Percentiles rank a stretch among this genome's conserved stretches.
Conservation (phyloP, 2,888 invertebrate species). For the Chalcis sispes region DNA sequence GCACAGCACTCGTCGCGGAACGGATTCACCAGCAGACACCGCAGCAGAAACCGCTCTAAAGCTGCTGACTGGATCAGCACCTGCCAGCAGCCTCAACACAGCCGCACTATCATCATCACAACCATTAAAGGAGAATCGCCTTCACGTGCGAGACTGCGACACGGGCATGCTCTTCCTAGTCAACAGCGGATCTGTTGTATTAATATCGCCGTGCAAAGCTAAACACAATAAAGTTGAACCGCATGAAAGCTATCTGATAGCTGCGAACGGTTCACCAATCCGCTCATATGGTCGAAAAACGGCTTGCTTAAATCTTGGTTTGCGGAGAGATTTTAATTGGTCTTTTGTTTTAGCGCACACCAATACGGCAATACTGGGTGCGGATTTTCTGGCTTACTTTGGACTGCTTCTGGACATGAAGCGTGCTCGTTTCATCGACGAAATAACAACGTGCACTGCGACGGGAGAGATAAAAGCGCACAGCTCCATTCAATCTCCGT, state of each 20-base stretch:
- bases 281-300: not conserved
- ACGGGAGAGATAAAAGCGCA: not conserved
- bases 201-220: not conserved
- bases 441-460: not conserved
- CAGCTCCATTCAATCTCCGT: not conserved
- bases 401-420: constrained; percentile 64
- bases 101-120: not conserved
- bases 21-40: not conserved
- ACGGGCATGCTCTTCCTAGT: not conserved
- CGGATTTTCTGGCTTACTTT: constrained; percentile 65
- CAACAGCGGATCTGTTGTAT: not conserved
- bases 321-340: constrained; percentile 62
- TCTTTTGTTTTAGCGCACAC: constrained; percentile 67
- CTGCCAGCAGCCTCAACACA: not conserved
- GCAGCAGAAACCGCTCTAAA: too few relatives aligned
- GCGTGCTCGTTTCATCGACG: not conserved
- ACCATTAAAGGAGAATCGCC: not conserved
- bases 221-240: not conserved
- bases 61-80: not conserved
- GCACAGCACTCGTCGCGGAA: too few relatives aligned
- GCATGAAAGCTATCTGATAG: not conserved
- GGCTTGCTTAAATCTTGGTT: not conserved
- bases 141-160: not conserved
- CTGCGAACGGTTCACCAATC: not conserved
- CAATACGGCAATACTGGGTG: constrained; percentile 67